A percentile compares a stretch with the other conserved stretches of the same genome.
phyloP scores from a whole-genome alignment of 2,113 vertebrate species.

The Antechinus stuartii region DNA sequence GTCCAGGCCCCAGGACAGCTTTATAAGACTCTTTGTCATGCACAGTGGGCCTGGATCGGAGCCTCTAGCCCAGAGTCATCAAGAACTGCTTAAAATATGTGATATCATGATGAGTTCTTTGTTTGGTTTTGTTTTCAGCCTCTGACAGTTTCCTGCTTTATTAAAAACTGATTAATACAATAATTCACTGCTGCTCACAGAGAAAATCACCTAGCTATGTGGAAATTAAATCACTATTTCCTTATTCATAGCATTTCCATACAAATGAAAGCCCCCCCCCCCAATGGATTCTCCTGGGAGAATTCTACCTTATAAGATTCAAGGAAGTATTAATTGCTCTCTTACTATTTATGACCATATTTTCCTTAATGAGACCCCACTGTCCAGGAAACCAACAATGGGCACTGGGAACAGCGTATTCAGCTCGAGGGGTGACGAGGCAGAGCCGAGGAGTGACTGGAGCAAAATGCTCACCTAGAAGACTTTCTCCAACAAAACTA shows the following conservation, averaged over 20 bases:
- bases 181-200: conserved; percentile 57
- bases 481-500: background rate
- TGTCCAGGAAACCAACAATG: conserved; percentile 37
- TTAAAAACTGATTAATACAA: conserved; percentile 69
- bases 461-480: conserved; percentile 24
- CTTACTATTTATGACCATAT: conserved; percentile 57
- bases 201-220: conserved; percentile 42
- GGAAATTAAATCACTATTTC: conserved; percentile 78
- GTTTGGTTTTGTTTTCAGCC: conserved; percentile 55
- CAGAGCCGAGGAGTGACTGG: conserved; percentile 40
- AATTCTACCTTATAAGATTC: conserved; percentile 39
- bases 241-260: conserved; percentile 62
- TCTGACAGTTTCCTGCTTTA: conserved; percentile 73
- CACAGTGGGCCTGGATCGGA: conserved; percentile 64
- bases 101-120: conserved; percentile 50
- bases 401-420: background rate
- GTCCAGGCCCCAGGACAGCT: conserved; percentile 50
- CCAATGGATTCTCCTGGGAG: conserved; percentile 44
- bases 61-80: conserved; percentile 73
- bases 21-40: conserved; percentile 62
- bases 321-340: conserved; percentile 61
- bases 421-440: conserved; percentile 46
- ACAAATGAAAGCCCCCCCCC: conserved; percentile 29
- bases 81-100: conserved; percentile 65
- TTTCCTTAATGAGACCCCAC: conserved; percentile 11